Conservation (phyloP, 2,888 invertebrate genomes). For the Polydrusus pterygomalis region DNA sequence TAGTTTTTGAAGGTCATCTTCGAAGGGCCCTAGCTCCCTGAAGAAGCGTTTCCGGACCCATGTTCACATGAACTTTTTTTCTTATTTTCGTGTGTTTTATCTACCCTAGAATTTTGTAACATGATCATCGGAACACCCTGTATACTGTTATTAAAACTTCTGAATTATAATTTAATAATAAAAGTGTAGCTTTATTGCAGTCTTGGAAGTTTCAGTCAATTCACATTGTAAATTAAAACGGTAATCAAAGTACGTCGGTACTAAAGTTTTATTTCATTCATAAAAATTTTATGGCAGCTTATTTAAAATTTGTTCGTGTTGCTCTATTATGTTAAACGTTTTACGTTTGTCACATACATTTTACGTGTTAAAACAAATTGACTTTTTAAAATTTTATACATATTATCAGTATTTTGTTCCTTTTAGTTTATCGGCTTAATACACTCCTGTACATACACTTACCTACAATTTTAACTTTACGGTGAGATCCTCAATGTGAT, state of each 20-base stretch:
- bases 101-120: no score
- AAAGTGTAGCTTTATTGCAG: neutral
- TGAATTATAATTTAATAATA: neutral
- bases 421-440: no score
- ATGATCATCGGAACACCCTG: no score
- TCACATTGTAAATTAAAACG: neutral
- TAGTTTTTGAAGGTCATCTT: no score
- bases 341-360: neutral
- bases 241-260: neutral
- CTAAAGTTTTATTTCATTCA: neutral
- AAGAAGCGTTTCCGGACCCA: no score
- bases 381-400: neutral
- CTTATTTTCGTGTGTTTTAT: no score
- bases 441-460: no score
- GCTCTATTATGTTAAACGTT: neutral
- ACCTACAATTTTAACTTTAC: no score
- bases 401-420: neutral
- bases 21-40: no score
- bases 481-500: no score
- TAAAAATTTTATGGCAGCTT: constrained; percentile 10
- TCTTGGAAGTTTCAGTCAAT: neutral
- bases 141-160: no score
- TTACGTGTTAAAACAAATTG: neutral
- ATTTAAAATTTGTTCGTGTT: constrained; percentile 7
- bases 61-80: no score